Evolutionary conservation across 1,140 invertebrate genomes (phyloP), one percentile per base, ranked within the genome.

Genomic region (Euwallacea fornicatus): DNA sequence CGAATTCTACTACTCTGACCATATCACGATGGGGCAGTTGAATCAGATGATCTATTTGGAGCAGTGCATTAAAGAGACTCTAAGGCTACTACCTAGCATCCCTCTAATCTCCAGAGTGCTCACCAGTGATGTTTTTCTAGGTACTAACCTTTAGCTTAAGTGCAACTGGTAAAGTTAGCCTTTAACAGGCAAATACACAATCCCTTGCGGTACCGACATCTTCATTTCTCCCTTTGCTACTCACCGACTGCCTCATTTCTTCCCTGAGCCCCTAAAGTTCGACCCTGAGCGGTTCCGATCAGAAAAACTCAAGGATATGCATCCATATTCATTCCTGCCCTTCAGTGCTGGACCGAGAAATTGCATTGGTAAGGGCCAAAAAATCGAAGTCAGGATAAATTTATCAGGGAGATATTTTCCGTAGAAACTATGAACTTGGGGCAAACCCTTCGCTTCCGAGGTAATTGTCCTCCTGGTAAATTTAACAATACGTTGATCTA

Each of bases 271-370:
- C 1, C 85, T 91, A 58, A 82, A 81, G 42, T 94, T 91, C 74
- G 84, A 90, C 76, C 92, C 92, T 0, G 89, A 92, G 62, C 81
- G 91, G 46, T 94, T 93, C 77, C 80, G 84, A 6, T 78, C 84
- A 3, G 84, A 87, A 68, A 84, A 86, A 47, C 77, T 82, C 0
- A 79, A 82, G 65, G 79, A 85, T 67, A 82, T 87, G 53, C 83
- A 89, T 80, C 86, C 87, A 0, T 89, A 85, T 69, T 86, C 86
- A 2, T 92, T 86, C 65, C 78, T 92, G 7, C 90, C 91, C 0
- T 93, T 93, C 76, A 90, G 89, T 63, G 88, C 88, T 2, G 91
- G 91, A 0, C 84, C 85, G 2, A 82, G 89, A 63, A 90, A 90
- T 75, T 90, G 89, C 71, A 89, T 90, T 55, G 89, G 88, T 88